phyloP scores from a whole-genome alignment of 2,888 invertebrate species.

The Euzetes globulus region DNA sequence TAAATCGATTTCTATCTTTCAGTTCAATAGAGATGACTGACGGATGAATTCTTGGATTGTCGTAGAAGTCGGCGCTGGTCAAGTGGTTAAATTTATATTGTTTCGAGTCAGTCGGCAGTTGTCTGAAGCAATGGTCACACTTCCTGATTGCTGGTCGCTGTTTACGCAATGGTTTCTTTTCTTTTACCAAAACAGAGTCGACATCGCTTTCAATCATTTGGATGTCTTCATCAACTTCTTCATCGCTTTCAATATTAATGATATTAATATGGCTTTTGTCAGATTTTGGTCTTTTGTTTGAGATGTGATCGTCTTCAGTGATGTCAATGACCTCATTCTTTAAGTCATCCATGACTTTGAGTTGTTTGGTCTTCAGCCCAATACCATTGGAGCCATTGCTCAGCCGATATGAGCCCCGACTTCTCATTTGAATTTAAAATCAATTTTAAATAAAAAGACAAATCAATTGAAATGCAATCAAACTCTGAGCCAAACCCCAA shows the following conservation, averaged over 20 bases:
- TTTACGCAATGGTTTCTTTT: background rate
- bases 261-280: background rate
- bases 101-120: background rate
- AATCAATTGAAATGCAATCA: no score
- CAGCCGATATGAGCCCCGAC: background rate
- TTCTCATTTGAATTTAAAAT: background rate
- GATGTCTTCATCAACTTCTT: background rate
- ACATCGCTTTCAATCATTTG: background rate
- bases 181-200: background rate
- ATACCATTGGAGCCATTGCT: background rate
- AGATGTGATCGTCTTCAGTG: no score
- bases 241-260: slow-evolving; percentile 2
- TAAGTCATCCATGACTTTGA: no score
- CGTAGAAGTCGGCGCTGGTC: slow-evolving; percentile 1
- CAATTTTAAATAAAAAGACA: no score
- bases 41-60: background rate
- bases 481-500: no score
- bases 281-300: no score
- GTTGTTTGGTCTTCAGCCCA: background rate
- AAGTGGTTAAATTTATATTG: background rate
- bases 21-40: background rate
- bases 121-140: background rate
- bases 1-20: background rate
- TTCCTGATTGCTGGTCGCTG: no score
- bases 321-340: background rate